Base-by-base conservation (phyloP, 2,888 invertebrate genomes). In the Mesorhabditis belari region DNA sequence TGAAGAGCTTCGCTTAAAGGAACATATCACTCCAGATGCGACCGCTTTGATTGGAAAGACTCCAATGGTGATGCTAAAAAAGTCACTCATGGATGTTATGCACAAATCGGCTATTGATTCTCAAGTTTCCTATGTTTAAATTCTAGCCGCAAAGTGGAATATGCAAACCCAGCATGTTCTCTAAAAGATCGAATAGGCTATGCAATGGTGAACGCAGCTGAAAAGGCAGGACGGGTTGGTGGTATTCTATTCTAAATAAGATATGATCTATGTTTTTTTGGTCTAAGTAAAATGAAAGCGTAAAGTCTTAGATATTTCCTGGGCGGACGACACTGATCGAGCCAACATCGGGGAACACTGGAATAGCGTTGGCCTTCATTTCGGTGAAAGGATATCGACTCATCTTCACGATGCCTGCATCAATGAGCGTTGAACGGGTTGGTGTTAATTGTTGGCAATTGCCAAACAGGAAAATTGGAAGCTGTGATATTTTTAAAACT, bases 141-240 rank as follows among this genome's bases (percentile, higher is more conserved):
- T 71, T 74, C 55, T 56, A 77, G 78, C 77, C 6, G 80, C 65
- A 2, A 80, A 80, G 66, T 80, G 27, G 80, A 80, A 57, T 80
- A 75, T 61, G 51, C 77, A 57, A 78, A 77, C 60, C 81, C 81
- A 5, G 80, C 76, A 1, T 74, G 75, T 35, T 76, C 75, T 21
- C 73, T 81, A 24, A 81, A 81, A 58, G 81, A 81, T 61, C 75
- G 81, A 28, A 79, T 81, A 27, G 79, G 79, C 26, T 69, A 58
- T 57, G 74, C 75, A 6, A 81, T 81, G 81, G 67, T 81, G n/a
- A 60, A 65, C 3, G 73, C 68, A 5, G 79, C 79, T 6, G 79
- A 79, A 60, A 60, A 66, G 29, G 65, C 65, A 24, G 76, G 77
- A 62, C 63, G 70, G 54, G 76, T 79, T 21, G 27, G 63, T 54